A percentile compares a stretch with the other conserved stretches of the same genome.
Conservation (phyloP, 2,888 invertebrate species). For the Thyatira batis region DNA sequence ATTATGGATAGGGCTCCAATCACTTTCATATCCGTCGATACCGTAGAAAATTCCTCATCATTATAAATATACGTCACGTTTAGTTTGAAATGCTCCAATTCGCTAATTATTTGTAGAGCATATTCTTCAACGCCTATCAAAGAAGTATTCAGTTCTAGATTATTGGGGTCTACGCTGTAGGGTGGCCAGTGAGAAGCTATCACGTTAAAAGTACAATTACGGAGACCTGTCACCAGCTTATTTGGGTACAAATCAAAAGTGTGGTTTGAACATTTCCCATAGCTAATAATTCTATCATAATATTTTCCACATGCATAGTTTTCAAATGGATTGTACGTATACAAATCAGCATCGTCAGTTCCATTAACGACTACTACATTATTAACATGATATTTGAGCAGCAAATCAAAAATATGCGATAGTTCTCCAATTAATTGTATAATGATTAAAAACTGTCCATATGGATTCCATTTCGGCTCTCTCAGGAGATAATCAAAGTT, state of each 20-base stretch:
- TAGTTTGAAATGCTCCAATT: conserved; percentile 33
- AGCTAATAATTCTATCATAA: conserved; percentile 32
- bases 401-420: conserved; percentile 29
- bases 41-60: conserved; percentile 14
- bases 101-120: conserved; percentile 27
- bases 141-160: neutral
- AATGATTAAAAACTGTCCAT: conserved; percentile 26
- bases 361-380: conserved; percentile 30
- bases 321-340: conserved; percentile 42
- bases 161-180: conserved; percentile 21
- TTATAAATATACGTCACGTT: conserved; percentile 25
- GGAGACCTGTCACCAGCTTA: conserved; percentile 28
- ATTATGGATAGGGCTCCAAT: conserved; percentile 13
- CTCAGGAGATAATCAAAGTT: conserved; percentile 16
- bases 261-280: conserved; percentile 31
- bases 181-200: conserved; percentile 35
- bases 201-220: conserved; percentile 35
- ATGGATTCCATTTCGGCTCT: conserved; percentile 33
- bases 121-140: conserved; percentile 17
- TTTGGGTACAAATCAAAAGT: conserved; percentile 19
- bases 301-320: conserved; percentile 40
- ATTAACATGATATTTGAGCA: conserved; percentile 27
- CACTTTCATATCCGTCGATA: conserved; percentile 19
- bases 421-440: conserved; percentile 15
- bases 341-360: conserved; percentile 23